phyloP scores from a whole-genome alignment of 1,140 invertebrate species.

The Dendrolimus punctatus region DNA sequence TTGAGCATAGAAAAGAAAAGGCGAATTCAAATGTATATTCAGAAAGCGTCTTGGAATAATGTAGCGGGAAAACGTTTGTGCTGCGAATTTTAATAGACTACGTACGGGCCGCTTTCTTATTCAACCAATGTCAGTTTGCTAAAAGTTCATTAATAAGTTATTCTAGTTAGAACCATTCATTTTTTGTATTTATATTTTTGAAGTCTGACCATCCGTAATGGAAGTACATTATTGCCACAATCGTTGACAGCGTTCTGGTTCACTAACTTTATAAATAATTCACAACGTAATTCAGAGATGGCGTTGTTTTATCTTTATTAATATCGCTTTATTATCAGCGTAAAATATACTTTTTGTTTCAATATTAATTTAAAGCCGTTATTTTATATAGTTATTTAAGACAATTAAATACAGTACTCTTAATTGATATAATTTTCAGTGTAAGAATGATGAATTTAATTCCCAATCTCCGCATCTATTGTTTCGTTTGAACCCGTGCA shows the following conservation, averaged over 20 bases:
- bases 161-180: too few species aligned
- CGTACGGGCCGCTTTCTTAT: slow-evolving; percentile 21
- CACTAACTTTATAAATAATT: slow-evolving; percentile 13
- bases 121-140: background rate
- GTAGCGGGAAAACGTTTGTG: slow-evolving; percentile 22
- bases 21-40: slow-evolving; percentile 12
- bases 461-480: slow-evolving; percentile 26
- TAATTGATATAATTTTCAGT: too few species aligned
- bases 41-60: slow-evolving; percentile 25
- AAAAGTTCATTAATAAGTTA: too few species aligned
- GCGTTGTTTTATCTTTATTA: slow-evolving; percentile 20
- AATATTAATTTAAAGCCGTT: background rate
- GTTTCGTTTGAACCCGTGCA: slow-evolving; percentile 35
- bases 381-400: background rate
- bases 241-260: slow-evolving; percentile 18
- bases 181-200: background rate
- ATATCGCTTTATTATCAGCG: background rate
- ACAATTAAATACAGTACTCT: too few species aligned
- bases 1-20: too few species aligned
- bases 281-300: slow-evolving; percentile 27
- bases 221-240: slow-evolving; percentile 14
- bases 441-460: slow-evolving; percentile 9
- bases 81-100: slow-evolving; percentile 24
- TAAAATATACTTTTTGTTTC: background rate
- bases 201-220: slow-evolving; percentile 4